Conservation (phyloP, 2,888 invertebrate species). For the Isotomurus palustris region DNA sequence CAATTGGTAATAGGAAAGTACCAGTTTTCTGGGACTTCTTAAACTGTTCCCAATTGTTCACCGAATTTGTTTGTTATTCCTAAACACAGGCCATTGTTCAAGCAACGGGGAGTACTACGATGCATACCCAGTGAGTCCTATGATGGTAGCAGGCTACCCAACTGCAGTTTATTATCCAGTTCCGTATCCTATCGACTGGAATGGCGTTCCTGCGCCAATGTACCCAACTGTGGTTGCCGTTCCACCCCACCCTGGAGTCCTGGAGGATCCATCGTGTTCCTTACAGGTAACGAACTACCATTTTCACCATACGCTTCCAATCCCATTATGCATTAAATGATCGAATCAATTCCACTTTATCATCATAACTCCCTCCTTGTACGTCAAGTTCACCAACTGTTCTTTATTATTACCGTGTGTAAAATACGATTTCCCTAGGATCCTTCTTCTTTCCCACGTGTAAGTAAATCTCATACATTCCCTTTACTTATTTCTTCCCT, state of each 20-base stretch:
- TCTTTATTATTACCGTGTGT: too few species aligned
- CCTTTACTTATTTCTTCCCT: not conserved
- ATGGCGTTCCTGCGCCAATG: conserved; percentile 41
- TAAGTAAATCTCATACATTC: not conserved
- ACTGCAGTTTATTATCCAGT: conserved; percentile 43
- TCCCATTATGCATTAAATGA: too few species aligned
- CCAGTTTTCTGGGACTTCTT: not conserved
- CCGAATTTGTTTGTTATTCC: conserved; percentile 5
- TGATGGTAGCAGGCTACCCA: conserved; percentile 43
- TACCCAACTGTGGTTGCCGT: conserved; percentile 28
- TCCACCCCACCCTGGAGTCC: conserved; percentile 9
- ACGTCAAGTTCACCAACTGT: too few species aligned
- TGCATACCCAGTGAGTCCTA: conserved; percentile 45
- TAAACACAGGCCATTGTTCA: conserved; percentile 39
- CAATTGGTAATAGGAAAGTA: too few species aligned
- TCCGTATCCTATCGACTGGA: conserved; percentile 45
- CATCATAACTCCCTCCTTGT: too few species aligned
- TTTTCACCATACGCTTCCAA: too few species aligned
- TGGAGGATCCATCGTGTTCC: too few species aligned
- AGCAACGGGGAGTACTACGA: conserved; percentile 45
- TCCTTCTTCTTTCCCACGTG: too few species aligned
- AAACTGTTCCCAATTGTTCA: not conserved
- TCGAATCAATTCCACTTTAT: too few species aligned
- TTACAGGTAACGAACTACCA: too few species aligned
- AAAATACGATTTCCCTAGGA: too few species aligned